Base-by-base conservation (phyloP, 2,888 invertebrate species). In the Eupelmus urozonus region DNA sequence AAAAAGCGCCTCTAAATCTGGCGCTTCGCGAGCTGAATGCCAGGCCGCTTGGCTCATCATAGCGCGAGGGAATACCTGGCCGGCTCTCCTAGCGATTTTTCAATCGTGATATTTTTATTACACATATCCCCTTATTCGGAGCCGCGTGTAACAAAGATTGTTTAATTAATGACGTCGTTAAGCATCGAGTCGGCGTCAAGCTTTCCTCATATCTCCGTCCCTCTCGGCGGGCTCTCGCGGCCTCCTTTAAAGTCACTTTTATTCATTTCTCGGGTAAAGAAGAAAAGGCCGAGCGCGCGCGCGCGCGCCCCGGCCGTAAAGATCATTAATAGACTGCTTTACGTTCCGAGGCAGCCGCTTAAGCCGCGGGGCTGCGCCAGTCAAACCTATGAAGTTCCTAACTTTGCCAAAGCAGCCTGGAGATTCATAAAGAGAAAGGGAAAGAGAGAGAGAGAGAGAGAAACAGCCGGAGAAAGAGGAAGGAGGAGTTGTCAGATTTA, bases 271-370 rank as follows among this genome's bases (percentile, higher is more conserved):
- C 74, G 81, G 80, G 62, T 53, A 80, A 82, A 80, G 81, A 82
- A 81, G 82, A 81, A 81, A 81, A 78, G 81, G 80, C 79, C n/a
- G n/a, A n/a, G n/a, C n/a, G n/a, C n/a, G n/a, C n/a, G n/a, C n/a
- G n/a, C n/a, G n/a, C n/a, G 53, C 80, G 7, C 9, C 13, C 27
- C 29, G 71, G 80, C 83, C 84, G 83, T 84, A 84, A 85, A 84
- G 82, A 83, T 85, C 85, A 85, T 85, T 85, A 84, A 85, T 83
- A 84, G 84, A 83, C 85, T 85, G 83, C 83, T 82, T 84, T 83
- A 82, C 83, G 81, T 71, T 78, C 80, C 45, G 53, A 45, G n/a
- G n/a, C 40, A 18, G 25, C 27, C 63, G 45, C 57, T 45, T 25
- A 63, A 66, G 49, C 25, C 25, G 29, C 23, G 25, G 23, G 45